Percentiles rank a stretch among this genome's conserved stretches.
phyloP scores from a whole-genome alignment of 2,113 vertebrate genomes.

The Neotoma lepida region DNA sequence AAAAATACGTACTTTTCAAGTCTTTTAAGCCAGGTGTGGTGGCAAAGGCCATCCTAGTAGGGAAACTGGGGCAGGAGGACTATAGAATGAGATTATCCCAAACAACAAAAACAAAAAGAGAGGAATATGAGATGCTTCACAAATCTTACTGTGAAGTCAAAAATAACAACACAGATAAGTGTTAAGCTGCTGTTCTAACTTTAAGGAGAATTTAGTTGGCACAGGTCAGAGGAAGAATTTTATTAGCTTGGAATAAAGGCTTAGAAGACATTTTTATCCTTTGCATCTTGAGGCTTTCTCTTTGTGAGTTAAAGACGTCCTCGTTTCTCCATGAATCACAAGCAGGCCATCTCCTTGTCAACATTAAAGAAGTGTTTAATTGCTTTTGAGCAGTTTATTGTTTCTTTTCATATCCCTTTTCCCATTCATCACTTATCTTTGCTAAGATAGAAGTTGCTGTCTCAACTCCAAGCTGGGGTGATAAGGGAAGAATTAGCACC shows the following conservation, averaged over 20 bases:
- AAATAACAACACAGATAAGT: constrained; percentile 41
- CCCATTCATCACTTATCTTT: constrained; percentile 78
- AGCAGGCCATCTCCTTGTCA: constrained; percentile 12
- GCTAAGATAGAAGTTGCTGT: constrained; percentile 40
- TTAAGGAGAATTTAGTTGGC: background rate
- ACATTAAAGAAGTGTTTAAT: constrained; percentile 4
- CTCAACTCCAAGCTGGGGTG: constrained; percentile 51
- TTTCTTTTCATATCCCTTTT: constrained; percentile 52
- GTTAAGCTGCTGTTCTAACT: constrained; percentile 25
- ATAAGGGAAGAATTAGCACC: constrained; percentile 62
- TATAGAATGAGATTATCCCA: background rate
- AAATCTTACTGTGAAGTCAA: constrained; percentile 24
- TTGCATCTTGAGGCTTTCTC: constrained; percentile 40
- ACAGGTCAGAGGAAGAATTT: constrained; percentile 46
- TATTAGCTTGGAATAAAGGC: constrained; percentile 28
- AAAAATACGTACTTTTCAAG: background rate
- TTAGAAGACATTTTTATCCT: constrained; percentile 38
- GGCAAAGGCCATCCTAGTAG: background rate
- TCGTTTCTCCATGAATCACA: background rate
- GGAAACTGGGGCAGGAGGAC: background rate
- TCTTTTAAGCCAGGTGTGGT: background rate
- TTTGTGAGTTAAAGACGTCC: background rate
- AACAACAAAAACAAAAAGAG: background rate
- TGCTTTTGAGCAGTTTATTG: background rate
- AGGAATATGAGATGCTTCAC: background rate